Conservation (phyloP, 2,888 invertebrate genomes). For the Lepetodrilus schrolli region DNA sequence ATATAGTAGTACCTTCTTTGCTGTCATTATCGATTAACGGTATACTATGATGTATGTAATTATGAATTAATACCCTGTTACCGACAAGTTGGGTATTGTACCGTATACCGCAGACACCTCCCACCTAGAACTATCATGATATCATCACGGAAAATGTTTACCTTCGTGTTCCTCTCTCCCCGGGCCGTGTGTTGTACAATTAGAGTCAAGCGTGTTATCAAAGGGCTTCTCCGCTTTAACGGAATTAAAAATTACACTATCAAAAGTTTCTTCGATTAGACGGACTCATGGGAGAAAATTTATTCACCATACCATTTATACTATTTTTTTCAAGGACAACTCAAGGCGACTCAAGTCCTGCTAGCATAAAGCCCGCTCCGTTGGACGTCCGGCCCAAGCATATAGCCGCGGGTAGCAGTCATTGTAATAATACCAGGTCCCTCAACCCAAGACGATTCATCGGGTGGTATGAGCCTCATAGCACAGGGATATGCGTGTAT, state of each 20-base stretch:
- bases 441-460: slow-evolving; percentile 1
- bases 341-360: slow-evolving; percentile 25
- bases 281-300: slow-evolving; percentile 21
- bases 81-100: too few species aligned
- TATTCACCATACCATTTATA: slow-evolving; percentile 25
- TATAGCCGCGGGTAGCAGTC: slow-evolving; percentile 5
- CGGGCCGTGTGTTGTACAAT: not conserved
- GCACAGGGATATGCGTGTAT: not conserved
- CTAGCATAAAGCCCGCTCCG: slow-evolving; percentile 14
- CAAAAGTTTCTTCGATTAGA: slow-evolving; percentile 4
- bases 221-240: not conserved
- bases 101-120: too few species aligned
- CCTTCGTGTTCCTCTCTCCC: not conserved
- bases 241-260: slow-evolving; percentile 24
- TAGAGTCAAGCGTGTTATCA: slow-evolving; percentile 1
- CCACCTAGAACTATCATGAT: too few species aligned
- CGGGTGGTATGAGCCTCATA: not conserved
- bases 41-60: too few species aligned
- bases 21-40: too few species aligned
- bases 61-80: too few species aligned
- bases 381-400: not conserved
- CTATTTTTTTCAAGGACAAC: slow-evolving; percentile 9
- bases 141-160: too few species aligned
- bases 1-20: too few species aligned
- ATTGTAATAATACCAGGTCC: slow-evolving; percentile 4